These are phyloP conservation scores for Neogobius melanostomus DNA, from an alignment of 2,113 vertebrate species.

Conservation along the genomic window DNA sequence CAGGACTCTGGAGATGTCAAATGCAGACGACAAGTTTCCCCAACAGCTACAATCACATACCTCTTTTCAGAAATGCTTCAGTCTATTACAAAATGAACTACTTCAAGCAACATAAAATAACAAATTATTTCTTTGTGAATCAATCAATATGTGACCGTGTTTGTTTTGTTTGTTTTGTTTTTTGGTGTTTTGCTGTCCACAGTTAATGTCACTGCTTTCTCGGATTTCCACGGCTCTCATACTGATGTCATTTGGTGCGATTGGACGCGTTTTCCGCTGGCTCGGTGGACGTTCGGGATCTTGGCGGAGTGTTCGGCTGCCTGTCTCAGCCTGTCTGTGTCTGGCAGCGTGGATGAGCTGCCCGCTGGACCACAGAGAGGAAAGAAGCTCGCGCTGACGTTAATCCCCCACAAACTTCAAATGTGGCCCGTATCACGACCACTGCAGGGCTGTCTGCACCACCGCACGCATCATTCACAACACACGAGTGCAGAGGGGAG, in stretches of 20 bases:
- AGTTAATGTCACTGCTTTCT: too few species aligned
- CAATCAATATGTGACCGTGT: too few species aligned
- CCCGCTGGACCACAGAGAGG: not conserved
- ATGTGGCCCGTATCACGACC: not conserved
- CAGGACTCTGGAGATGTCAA: too few species aligned
- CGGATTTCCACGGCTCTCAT: too few species aligned
- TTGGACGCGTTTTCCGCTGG: not conserved
- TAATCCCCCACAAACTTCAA: not conserved
- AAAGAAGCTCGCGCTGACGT: not conserved
- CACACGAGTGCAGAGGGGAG: not conserved
- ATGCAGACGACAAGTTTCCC: too few species aligned
- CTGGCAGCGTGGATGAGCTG: slow-evolving; percentile 11
- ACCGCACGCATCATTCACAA: not conserved
- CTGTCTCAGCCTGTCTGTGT: slow-evolving; percentile 5
- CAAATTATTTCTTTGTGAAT: too few species aligned
- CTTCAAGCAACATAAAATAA: too few species aligned
- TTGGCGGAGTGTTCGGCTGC: slow-evolving; percentile 15
- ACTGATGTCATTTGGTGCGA: not conserved
- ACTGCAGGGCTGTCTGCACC: not conserved
- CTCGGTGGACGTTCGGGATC: slow-evolving; percentile 14
- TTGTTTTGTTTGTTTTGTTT: too few species aligned
- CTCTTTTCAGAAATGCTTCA: too few species aligned
- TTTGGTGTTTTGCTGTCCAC: too few species aligned
- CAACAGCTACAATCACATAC: too few species aligned
- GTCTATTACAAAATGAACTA: too few species aligned